Conservation (phyloP, 2,113 vertebrate genomes). For the Eudyptes chrysolophus region DNA sequence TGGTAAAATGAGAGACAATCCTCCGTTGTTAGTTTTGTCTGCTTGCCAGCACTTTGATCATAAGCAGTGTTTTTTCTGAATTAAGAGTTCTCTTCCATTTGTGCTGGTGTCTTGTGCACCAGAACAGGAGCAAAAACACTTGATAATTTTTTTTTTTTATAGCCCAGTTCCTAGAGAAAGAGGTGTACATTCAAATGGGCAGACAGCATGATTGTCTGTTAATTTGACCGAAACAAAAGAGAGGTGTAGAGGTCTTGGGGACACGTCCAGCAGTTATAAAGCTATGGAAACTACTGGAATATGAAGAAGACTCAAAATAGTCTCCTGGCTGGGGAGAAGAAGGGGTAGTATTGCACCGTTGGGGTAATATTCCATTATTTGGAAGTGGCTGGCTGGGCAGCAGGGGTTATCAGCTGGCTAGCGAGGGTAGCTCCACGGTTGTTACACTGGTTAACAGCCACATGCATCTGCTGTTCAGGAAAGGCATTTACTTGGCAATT, state of each 20-base stretch:
- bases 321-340: not conserved
- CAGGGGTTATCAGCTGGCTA: not conserved
- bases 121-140: not conserved
- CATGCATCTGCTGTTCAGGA: not conserved
- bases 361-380: not conserved
- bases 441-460: no score
- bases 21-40: not conserved
- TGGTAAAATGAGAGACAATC: not conserved
- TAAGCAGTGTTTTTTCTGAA: not conserved
- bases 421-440: rapidly evolving
- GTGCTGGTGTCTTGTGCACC: not conserved
- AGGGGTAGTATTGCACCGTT: not conserved
- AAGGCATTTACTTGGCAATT: not conserved
- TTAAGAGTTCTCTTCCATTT: not conserved
- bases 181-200: rapidly evolving
- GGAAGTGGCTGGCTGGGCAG: not conserved
- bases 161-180: not conserved
- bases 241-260: not conserved
- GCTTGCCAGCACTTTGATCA: not conserved
- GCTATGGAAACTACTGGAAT: not conserved
- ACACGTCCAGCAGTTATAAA: not conserved
- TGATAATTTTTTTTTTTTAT: not conserved
- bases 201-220: not conserved
- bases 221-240: not conserved
- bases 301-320: not conserved